A percentile compares a stretch with the other conserved stretches of the same genome.
Conservation (phyloP, 2,113 vertebrate species). For the Gadus chalcogrammus region DNA sequence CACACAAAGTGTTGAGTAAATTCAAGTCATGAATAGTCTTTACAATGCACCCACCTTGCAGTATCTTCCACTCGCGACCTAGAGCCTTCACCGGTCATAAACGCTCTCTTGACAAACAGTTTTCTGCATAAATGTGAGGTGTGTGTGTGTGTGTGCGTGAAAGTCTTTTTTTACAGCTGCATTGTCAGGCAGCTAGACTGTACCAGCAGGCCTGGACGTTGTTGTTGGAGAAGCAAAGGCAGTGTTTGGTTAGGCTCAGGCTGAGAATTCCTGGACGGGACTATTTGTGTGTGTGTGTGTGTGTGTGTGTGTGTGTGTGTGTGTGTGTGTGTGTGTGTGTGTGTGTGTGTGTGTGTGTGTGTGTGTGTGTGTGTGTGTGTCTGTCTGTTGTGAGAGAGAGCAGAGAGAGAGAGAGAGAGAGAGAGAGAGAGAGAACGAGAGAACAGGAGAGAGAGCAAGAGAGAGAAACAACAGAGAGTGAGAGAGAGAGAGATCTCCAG, state of each 20-base stretch:
- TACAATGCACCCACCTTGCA: conserved; percentile 31
- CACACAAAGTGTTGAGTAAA: too few species aligned
- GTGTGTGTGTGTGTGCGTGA: not conserved
- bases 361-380: not conserved
- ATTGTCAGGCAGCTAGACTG: conserved; percentile 26
- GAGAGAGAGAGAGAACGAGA: too few species aligned
- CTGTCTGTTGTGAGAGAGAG: not conserved
- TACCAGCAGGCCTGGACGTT: conserved; percentile 8
- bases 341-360: conserved; percentile 1
- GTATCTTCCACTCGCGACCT: conserved; percentile 7
- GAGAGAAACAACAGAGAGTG: too few species aligned
- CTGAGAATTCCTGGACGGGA: conserved; percentile 66
- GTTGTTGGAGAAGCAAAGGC: conserved; percentile 27
- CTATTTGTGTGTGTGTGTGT: conserved; percentile 31
- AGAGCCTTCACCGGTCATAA: conserved; percentile 7
- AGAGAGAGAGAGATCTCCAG: too few species aligned
- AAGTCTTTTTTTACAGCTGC: conserved; percentile 1
- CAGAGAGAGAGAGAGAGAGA: too few species aligned
- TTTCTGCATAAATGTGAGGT: not conserved
- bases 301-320: conserved; percentile 45
- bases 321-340: conserved; percentile 1
- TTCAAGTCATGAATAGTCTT: too few species aligned
- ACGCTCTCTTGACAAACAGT: conserved; percentile 6
- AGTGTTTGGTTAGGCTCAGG: conserved; percentile 68
- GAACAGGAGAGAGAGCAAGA: too few species aligned